Conservation (phyloP, 2,797 vertebrate species). For the Syngnathus rostellatus region DNA sequence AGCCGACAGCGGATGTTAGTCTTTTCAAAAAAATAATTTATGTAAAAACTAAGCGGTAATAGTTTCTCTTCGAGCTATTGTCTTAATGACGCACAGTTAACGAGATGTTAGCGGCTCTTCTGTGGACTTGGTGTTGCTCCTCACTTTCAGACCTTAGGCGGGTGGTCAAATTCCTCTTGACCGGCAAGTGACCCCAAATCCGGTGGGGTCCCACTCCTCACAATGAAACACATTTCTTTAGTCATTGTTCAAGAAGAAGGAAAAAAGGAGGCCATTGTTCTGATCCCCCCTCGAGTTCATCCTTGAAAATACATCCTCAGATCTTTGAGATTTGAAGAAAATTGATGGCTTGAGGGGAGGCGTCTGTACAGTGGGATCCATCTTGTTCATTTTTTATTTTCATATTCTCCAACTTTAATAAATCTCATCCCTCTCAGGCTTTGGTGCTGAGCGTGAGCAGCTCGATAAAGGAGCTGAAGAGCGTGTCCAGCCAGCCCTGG, state of each 20-base stretch:
- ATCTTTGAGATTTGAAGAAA: slow-evolving; percentile 51
- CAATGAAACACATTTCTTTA: slow-evolving; percentile 53
- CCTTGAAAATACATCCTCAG: slow-evolving; percentile 51
- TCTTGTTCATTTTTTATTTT: slow-evolving; percentile 28
- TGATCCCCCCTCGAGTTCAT: slow-evolving; percentile 48
- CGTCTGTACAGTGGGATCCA: slow-evolving; percentile 57
- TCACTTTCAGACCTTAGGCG: slow-evolving; percentile 24
- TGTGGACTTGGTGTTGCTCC: slow-evolving; percentile 49
- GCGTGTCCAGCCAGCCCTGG: slow-evolving; percentile 88
- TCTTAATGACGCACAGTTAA: slow-evolving; percentile 63
- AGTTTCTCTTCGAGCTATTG: slow-evolving; percentile 67
- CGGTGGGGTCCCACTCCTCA: slow-evolving; percentile 31
- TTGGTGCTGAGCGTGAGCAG: slow-evolving; percentile 83
- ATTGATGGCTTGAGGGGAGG: slow-evolving; percentile 24
- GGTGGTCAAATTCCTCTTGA: slow-evolving; percentile 31
- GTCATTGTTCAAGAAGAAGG: slow-evolving; percentile 62
- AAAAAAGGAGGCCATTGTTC: slow-evolving; percentile 54
- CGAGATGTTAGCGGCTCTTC: slow-evolving; percentile 59
- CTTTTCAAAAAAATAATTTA: slow-evolving; percentile 77
- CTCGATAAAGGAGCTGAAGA: slow-evolving; percentile 88
- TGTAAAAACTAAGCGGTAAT: slow-evolving; percentile 77
- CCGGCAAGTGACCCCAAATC: slow-evolving; percentile 33
- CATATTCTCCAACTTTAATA: slow-evolving; percentile 29
- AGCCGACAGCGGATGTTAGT: slow-evolving; percentile 70
- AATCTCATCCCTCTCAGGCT: slow-evolving; percentile 49